These are phyloP conservation scores for Danio kyathit DNA, from an alignment of 2,797 vertebrate genomes.

Conservation along the genomic window DNA sequence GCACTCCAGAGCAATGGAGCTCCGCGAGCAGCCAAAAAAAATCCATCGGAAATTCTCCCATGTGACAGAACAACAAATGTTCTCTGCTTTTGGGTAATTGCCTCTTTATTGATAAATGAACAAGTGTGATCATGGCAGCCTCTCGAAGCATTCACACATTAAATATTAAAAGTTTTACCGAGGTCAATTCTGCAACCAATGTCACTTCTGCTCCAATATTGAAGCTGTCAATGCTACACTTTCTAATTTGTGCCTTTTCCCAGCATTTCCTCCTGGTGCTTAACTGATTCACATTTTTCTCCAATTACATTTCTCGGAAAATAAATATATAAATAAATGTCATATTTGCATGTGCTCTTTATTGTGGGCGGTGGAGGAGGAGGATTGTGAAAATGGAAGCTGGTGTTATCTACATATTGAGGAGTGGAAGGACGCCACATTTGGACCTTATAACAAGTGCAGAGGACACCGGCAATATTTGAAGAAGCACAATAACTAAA, in stretches of 20 bases:
- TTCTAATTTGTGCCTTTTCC: neutral
- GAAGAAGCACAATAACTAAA: conserved; percentile 11
- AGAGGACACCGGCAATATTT: conserved; percentile 19
- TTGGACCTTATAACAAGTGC: conserved; percentile 24
- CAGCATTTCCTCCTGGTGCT: neutral
- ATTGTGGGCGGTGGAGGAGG: neutral
- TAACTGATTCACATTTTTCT: conserved; percentile 20
- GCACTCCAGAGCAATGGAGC: conserved; percentile 8
- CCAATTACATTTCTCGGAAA: conserved; percentile 29
- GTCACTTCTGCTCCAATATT: neutral
- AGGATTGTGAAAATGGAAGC: conserved; percentile 8
- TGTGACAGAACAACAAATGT: conserved; percentile 59
- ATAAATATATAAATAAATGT: conserved; percentile 40
- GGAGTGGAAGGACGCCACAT: conserved; percentile 14
- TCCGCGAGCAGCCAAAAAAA: conserved; percentile 40
- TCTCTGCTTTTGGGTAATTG: conserved; percentile 58
- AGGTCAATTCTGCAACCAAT: conserved; percentile 14
- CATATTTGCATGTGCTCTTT: conserved; percentile 45
- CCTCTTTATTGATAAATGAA: conserved; percentile 58
- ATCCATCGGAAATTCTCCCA: conserved; percentile 45
- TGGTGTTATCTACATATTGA: conserved; percentile 30
- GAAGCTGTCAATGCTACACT: conserved; percentile 5
- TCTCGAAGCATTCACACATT: conserved; percentile 41
- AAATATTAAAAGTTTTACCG: conserved; percentile 38
- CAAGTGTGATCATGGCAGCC: conserved; percentile 31